Base-by-base conservation (phyloP, 2,888 invertebrate species). In the Seladonia tumulorum region DNA sequence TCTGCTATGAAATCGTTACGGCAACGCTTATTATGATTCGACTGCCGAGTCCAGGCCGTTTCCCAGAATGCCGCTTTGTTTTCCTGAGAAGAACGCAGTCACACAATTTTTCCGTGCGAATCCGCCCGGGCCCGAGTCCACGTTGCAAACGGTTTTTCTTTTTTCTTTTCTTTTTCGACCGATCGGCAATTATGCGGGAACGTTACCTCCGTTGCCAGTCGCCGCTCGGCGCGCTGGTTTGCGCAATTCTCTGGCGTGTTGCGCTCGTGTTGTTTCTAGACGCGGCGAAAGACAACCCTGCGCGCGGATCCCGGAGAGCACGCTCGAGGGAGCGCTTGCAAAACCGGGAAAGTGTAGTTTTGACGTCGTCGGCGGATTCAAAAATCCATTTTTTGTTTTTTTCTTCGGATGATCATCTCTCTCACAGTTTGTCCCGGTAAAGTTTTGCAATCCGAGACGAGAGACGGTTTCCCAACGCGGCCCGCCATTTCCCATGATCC, bases 331-430 rank as follows among this genome's bases (percentile, higher is more conserved):
- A 81, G 85, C 80, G 86, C 88, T 93, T 94, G 91, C 93, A 90
- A 93, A 92, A 92, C 76, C 88, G 90, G 90, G 93, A 93, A 93
- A 93, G 92, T 94, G 29, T 29, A 29, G 45, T 75, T 86, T 88
- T 87, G 86, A 83, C 89, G 88, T 82, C 85, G 29, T 29, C 86
- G 81, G n/a, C 60, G 4, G 14, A 25, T 5, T 25, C 14, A 14
- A 5, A 60, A 25, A 25, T 87, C 83, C 76, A 88, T 73, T 25
- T 8, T 60, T 14, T 86, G 83, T 86, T 73, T 25, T 8, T 60
- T 14, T 86, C 84, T 86, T 79, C 87, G 83, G 78, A 79, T 53
- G 76, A 75, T 77, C 76, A 81, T 2, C 18, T 76, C 79, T 53
- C 74, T 71, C 45, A 76, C 18, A 29, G 70, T 78, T 81, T 42